Evolutionary conservation across 2,797 vertebrate species (phyloP), one percentile per base, ranked within the genome.

Genomic region (Tragelaphus oryx): DNA sequence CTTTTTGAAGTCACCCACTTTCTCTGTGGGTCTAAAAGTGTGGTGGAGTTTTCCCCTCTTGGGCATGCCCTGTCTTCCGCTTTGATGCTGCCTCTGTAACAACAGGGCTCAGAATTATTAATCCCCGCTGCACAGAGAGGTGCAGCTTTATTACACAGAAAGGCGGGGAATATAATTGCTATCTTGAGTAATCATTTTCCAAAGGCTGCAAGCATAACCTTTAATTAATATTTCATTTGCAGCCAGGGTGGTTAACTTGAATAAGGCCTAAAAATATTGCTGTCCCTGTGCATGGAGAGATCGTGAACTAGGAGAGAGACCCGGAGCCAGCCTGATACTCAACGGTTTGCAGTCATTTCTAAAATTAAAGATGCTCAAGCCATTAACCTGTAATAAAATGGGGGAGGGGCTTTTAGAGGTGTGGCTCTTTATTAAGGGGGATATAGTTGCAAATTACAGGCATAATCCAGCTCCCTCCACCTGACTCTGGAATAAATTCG

Each of bases 191-290:
- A 97, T 96, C 28, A 91, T 97, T 98, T 97, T 98, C 95, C 33
- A 94, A 97, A 97, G 90, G 68, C 89, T 97, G 92, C 12, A 87
- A 96, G 96, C 79, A 18, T 92, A 98, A 86, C 95, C 68, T 98
- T 96, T 97, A 95, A 97, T 98, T 98, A 98, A 93, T 97, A 98
- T 97, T 97, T 98, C 41, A 94, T 97, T 85, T 60, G 22, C 94
- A 93, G 46, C 91, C 71, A 83, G 89, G 93, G 95, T 68, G 94
- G 57, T 55, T 94, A 89, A 55, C 75, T 97, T 97, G 93, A 97
- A 96, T 92, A 97, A 98, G 65, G 41, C 81, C 89, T 97, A 94
- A 93, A 96, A 97, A 97, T 94, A 93, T 87, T 93, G 33, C 78
- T 75, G n/a, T 52, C 88, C 95, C 54, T 2, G 4, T 44, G 54